Evolutionary conservation across 2,888 invertebrate species (phyloP), one percentile per base, ranked within the genome.

Genomic region (Lucinisca nassula): DNA sequence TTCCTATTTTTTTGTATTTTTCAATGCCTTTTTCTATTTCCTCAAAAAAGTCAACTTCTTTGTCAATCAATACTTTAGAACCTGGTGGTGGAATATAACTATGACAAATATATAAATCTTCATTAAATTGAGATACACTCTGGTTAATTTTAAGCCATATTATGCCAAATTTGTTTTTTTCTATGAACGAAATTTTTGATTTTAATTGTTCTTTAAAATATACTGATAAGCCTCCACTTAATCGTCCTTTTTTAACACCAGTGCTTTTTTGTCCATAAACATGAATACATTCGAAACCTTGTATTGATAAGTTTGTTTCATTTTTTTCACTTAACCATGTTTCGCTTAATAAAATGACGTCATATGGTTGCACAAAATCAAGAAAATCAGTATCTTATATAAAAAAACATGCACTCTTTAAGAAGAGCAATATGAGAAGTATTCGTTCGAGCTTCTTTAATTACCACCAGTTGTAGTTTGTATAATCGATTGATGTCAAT

Each of bases 41-140:
- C 21, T 76, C 76, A 45, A 76, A 76, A 55, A 76, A 76, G n/a
- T 76, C 76, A 3, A 76, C 10, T 55, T 76, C 55, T 76, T 27
- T 51, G 24, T 55, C 76, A 55, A 6, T 76, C 3, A 51, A 32
- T 21, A 76, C 49, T 76, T 49, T 76, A 2, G 76, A 76, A 51
- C 35, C 30, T 32, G 35, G 3, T 27, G 76, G 76, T 55, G 30
- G 76, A 55, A 76, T 76, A 55, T 49, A 49, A 10, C 6, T 30
- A 61, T 61, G 17, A 17, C 61, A 61, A 4, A 76, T 21, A 76
- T 76, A 76, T 55, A 55, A 51, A 55, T 76, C 51, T 35, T 51
- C 45, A 30, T 76, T 45, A 21, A 55, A 76, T 27, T 76, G 35
- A 55, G 55, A 51, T 21, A 55, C 1, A 21, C 2, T 14, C 21